phyloP scores from a whole-genome alignment of 1,140 invertebrate genomes.

The Chymomyza costata region DNA sequence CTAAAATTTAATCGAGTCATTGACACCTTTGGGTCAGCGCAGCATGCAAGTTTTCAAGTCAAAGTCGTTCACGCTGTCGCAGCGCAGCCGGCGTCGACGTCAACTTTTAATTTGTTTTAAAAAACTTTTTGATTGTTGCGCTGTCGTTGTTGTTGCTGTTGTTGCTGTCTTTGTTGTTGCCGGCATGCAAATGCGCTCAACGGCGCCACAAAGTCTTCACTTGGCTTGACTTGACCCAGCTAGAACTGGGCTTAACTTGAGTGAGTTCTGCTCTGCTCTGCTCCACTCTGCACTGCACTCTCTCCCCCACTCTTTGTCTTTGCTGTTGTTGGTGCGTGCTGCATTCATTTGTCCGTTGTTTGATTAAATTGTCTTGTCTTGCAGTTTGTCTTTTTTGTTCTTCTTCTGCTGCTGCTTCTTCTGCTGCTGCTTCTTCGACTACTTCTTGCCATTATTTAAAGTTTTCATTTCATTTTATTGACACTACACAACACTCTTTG shows the following conservation, averaged over 20 bases:
- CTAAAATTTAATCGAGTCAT: slow-evolving; percentile 20
- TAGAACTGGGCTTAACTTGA: slow-evolving; percentile 5
- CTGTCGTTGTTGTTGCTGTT: slow-evolving; percentile 15
- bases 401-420: too few species aligned
- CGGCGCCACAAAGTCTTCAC: slow-evolving; percentile 24
- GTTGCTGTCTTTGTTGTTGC: slow-evolving; percentile 20
- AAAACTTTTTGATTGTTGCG: slow-evolving; percentile 70
- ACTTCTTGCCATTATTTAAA: slow-evolving; percentile 41
- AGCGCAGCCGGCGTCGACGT: slow-evolving; percentile 32
- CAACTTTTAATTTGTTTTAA: slow-evolving; percentile 72
- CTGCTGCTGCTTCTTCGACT: too few species aligned
- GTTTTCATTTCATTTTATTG: slow-evolving; percentile 70
- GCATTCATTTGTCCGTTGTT: slow-evolving; percentile 63
- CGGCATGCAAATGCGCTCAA: slow-evolving; percentile 49
- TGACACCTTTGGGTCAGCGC: slow-evolving; percentile 30
- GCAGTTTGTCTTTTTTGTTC: not conserved
- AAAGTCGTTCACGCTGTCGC: not conserved
- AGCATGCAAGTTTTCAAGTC: too few species aligned
- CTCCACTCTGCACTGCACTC: slow-evolving; percentile 7
- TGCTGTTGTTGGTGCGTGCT: slow-evolving; percentile 25
- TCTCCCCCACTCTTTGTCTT: not conserved
- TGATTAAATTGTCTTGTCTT: slow-evolving; percentile 57
- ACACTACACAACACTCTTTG: too few species aligned
- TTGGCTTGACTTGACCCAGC: slow-evolving; percentile 16
- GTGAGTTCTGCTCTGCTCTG: slow-evolving; percentile 9